Percentiles rank a stretch among this genome's conserved stretches.
These are phyloP conservation scores for Alcedo quadribrachys DNA, from an alignment of 2,797 vertebrate genomes.

Conservation along the genomic window DNA sequence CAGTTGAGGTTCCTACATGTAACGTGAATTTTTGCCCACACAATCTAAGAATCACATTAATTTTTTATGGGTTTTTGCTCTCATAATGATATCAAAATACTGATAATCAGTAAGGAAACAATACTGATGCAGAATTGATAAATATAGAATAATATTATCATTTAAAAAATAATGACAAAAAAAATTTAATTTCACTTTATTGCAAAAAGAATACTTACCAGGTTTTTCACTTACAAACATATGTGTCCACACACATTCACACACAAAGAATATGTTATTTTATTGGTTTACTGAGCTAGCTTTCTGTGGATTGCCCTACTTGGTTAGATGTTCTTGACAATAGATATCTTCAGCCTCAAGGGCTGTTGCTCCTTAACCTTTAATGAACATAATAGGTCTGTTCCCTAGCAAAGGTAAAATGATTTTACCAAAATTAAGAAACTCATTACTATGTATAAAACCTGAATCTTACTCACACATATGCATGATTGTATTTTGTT, in stretches of 20 bases:
- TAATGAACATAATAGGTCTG: constrained; percentile 6
- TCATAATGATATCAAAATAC: not conserved
- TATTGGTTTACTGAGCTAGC: not conserved
- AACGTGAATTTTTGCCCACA: not conserved
- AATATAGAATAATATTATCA: not conserved
- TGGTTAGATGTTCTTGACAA: not conserved
- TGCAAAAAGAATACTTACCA: not conserved
- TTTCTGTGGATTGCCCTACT: not conserved
- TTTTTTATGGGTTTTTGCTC: not conserved
- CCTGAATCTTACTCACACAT: not conserved
- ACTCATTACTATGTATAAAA: not conserved
- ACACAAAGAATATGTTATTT: not conserved
- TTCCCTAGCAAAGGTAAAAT: not conserved
- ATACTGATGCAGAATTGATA: not conserved
- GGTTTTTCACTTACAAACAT: not conserved
- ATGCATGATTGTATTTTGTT: not conserved
- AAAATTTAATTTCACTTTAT: not conserved
- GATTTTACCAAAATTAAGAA: not conserved
- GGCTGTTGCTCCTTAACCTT: not conserved
- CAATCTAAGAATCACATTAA: not conserved
- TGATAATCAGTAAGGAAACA: not conserved
- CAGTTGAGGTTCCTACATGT: not conserved
- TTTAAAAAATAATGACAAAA: no score
- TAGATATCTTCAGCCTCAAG: not conserved
- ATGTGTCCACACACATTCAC: not conserved